phyloP scores from a whole-genome alignment of 1,140 invertebrate species.

The Carposina sasakii region DNA sequence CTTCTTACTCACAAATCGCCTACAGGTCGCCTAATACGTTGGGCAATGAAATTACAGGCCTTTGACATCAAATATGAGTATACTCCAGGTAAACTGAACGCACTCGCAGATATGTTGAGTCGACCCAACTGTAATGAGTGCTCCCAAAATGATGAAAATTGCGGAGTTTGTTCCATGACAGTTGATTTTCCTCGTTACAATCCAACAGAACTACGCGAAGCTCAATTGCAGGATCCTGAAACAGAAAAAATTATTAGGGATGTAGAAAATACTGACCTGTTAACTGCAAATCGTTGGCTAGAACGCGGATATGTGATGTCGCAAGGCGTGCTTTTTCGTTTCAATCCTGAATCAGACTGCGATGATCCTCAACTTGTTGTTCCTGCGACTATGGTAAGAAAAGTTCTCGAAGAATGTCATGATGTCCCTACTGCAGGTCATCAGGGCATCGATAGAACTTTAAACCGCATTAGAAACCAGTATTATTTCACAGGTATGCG shows the following conservation, averaged over 20 bases:
- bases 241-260: slow-evolving; percentile 1
- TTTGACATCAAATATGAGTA: slow-evolving; percentile 39
- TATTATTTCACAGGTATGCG: slow-evolving; percentile 27
- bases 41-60: slow-evolving; percentile 56
- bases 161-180: neutral
- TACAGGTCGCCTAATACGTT: slow-evolving; percentile 47
- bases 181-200: neutral
- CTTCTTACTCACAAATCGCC: slow-evolving; percentile 56
- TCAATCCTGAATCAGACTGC: neutral
- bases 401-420: neutral
- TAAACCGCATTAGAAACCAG: slow-evolving; percentile 12
- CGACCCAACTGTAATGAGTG: slow-evolving; percentile 10
- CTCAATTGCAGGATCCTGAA: neutral
- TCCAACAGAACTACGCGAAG: neutral
- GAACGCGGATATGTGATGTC: neutral
- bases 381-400: neutral
- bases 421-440: slow-evolving; percentile 32
- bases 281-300: neutral
- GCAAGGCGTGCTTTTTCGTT: neutral
- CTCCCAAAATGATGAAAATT: neutral
- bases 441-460: slow-evolving; percentile 30
- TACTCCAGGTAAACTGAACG: slow-evolving; percentile 28
- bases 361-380: no score
- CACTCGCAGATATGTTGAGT: slow-evolving; percentile 27
- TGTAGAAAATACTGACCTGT: neutral